phyloP scores from a whole-genome alignment of 2,113 vertebrate genomes.

The Aegithalos caudatus region DNA sequence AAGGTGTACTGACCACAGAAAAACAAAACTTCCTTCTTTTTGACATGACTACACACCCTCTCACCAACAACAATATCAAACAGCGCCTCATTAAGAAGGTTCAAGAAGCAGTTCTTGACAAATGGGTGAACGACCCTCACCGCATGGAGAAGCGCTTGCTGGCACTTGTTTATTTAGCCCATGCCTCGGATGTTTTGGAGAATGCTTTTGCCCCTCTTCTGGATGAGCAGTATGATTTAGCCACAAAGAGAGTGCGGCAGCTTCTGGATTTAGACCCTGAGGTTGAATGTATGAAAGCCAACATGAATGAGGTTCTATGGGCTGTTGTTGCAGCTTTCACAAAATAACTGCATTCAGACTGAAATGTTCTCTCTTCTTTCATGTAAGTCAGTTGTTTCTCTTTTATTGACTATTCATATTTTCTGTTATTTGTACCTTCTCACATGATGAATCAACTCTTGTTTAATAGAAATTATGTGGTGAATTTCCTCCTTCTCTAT shows the following conservation, averaged over 20 bases:
- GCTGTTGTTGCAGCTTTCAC: conserved; percentile 79
- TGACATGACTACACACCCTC: background rate
- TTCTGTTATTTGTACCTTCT: conserved; percentile 70
- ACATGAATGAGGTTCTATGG: background rate
- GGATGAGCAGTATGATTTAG: background rate
- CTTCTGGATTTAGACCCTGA: background rate
- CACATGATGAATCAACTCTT: conserved; percentile 58
- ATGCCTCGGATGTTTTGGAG: background rate
- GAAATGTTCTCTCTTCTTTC: conserved; percentile 21
- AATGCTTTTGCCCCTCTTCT: background rate
- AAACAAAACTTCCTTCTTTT: background rate
- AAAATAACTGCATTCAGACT: conserved; percentile 76
- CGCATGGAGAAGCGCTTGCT: background rate
- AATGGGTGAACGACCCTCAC: background rate
- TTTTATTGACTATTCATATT: conserved; percentile 66
- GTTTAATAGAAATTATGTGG: conserved; percentile 61
- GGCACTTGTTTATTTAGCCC: background rate
- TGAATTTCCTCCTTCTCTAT: conserved; percentile 36
- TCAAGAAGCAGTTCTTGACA: background rate
- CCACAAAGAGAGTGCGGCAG: background rate
- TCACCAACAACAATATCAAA: background rate
- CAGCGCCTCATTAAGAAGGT: background rate
- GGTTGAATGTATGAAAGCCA: background rate
- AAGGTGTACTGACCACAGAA: background rate
- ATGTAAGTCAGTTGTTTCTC: conserved; percentile 58